A percentile compares a stretch with the other conserved stretches of the same genome.
Conservation (phyloP, 2,113 vertebrate species). For the Noctilio leporinus region DNA sequence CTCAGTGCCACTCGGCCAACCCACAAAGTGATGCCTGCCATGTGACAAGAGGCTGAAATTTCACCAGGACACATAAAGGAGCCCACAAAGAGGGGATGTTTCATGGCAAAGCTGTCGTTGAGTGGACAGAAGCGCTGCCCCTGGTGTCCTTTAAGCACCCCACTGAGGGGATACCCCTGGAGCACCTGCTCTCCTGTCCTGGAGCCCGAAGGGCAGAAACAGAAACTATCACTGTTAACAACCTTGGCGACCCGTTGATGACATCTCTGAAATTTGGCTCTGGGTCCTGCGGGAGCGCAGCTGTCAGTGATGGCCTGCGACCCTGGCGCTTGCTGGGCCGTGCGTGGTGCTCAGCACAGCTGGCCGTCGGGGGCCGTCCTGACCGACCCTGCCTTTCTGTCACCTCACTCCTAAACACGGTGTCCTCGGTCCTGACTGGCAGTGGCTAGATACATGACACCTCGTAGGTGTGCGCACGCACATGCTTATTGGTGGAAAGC, state of each 20-base stretch:
- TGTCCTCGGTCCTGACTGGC: background rate
- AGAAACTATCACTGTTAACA: conserved; percentile 35
- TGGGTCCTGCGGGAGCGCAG: background rate
- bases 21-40: conserved; percentile 29
- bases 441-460: background rate
- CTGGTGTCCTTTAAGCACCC: background rate
- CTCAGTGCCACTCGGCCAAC: conserved; percentile 51
- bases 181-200: conserved; percentile 1
- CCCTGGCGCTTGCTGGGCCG: background rate
- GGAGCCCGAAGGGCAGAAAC: conserved; percentile 29
- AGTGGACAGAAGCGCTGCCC: background rate
- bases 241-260: conserved; percentile 14
- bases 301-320: conserved; percentile 2
- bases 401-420: background rate
- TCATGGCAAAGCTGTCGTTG: conserved; percentile 14
- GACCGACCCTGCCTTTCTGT: background rate
- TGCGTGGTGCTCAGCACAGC: background rate
- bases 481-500: background rate
- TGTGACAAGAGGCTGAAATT: conserved; percentile 53
- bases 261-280: conserved; percentile 46
- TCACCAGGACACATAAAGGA: conserved; percentile 39
- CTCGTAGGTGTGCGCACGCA: fast-evolving
- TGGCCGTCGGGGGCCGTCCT: background rate
- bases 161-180: background rate
- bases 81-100: conserved; percentile 1